Evolutionary conservation across 2,797 vertebrate species (phyloP).

Genomic region (Xerus rutilus): DNA sequence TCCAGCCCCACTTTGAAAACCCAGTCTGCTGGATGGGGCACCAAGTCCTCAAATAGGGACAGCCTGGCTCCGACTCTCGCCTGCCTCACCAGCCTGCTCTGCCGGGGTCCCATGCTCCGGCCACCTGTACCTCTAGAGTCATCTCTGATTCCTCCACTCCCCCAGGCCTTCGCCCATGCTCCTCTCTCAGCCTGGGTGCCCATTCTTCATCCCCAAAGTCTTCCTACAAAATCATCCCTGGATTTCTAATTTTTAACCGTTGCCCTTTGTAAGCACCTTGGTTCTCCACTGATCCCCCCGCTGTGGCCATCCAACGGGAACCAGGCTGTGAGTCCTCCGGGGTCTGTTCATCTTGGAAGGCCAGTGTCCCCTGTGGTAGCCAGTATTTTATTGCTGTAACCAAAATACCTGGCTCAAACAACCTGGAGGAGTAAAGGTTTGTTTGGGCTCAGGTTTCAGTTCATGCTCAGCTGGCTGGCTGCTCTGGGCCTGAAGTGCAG

Average conservation of each 20-base stretch:
- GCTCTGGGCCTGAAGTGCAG: no score
- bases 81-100: no score
- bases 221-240: not conserved
- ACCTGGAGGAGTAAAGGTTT: no score
- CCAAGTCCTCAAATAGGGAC: not conserved
- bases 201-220: not conserved
- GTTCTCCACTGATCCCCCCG: not conserved
- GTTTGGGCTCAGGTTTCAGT: no score
- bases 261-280: fast-evolving
- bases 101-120: fast-evolving
- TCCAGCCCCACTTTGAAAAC: not conserved
- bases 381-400: no score
- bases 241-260: not conserved
- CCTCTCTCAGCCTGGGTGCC: not conserved
- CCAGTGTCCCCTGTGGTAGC: not conserved
- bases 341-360: no score
- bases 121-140: fast-evolving
- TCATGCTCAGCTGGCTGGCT: no score
- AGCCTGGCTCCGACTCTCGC: fast-evolving
- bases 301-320: fast-evolving
- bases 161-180: not conserved
- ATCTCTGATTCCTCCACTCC: not conserved
- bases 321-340: not conserved
- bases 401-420: no score
- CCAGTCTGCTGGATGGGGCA: not conserved